Percentiles rank a stretch among this genome's conserved stretches.
Evolutionary conservation across 2,797 vertebrate species (phyloP).

Genomic region (Heliangelus exortis): DNA sequence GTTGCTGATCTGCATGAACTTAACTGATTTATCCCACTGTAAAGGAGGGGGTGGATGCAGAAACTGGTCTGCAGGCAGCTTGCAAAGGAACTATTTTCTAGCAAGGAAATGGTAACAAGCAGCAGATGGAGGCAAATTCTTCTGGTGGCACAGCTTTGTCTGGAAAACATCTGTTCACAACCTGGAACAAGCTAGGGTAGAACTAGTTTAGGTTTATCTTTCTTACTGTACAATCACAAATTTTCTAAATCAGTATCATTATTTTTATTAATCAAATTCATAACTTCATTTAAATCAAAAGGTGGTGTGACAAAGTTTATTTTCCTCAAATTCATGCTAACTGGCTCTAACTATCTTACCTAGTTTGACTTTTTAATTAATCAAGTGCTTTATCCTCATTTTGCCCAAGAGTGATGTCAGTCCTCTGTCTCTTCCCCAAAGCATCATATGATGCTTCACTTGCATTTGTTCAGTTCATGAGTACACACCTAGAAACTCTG

Average conservation of each 20-base stretch:
- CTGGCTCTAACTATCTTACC: background rate
- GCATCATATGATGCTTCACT: background rate
- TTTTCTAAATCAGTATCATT: background rate
- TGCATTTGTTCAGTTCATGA: background rate
- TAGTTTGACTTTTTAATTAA: background rate
- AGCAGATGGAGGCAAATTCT: background rate
- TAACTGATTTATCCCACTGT: background rate
- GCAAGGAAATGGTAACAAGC: background rate
- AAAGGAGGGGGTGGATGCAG: background rate
- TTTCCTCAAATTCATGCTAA: constrained; percentile 1
- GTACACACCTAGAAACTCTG: background rate
- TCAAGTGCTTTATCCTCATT: background rate
- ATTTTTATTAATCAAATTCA: background rate
- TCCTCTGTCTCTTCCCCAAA: background rate
- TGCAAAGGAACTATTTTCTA: background rate
- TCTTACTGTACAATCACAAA: background rate
- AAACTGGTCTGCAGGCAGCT: background rate
- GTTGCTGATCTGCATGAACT: background rate
- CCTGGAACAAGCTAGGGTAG: background rate
- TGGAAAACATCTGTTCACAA: background rate
- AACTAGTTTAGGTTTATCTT: background rate
- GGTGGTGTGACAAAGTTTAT: background rate
- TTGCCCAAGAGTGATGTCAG: background rate
- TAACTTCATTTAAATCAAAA: background rate
- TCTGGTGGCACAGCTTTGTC: background rate